These are phyloP conservation scores for Drosophila lini DNA, from an alignment of 1,140 invertebrate genomes.

Conservation along the genomic window DNA sequence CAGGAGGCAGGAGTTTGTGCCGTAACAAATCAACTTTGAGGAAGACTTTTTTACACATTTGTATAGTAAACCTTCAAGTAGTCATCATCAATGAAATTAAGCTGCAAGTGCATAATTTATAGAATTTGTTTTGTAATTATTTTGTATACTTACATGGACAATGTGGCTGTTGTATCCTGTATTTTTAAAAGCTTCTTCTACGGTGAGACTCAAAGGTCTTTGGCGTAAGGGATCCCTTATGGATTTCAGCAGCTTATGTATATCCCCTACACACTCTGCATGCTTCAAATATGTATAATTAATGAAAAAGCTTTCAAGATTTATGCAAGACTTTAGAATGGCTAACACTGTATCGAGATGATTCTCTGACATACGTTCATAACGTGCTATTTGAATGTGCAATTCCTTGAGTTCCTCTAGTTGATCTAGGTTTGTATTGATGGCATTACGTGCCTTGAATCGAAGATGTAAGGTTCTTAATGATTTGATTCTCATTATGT, in stretches of 20 bases:
- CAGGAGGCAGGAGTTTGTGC: slow-evolving; percentile 10
- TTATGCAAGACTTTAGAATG: neutral
- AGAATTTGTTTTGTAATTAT: neutral
- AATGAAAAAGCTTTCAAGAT: neutral
- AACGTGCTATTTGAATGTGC: neutral
- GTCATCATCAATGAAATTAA: neutral
- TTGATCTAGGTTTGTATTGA: neutral
- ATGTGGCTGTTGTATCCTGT: rapidly evolving
- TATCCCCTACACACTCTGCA: neutral
- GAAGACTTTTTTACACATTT: slow-evolving; percentile 4
- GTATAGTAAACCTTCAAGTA: neutral
- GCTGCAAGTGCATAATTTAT: neutral
- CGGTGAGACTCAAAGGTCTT: neutral
- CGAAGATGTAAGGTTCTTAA: neutral
- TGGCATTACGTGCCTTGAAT: neutral
- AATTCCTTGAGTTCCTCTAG: neutral
- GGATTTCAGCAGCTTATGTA: neutral
- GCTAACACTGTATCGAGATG: neutral
- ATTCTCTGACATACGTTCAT: neutral
- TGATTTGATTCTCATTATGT: slow-evolving; percentile 7
- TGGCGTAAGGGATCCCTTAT: neutral
- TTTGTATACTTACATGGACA: neutral
- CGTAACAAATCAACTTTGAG: slow-evolving; percentile 15
- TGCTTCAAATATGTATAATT: too few relatives aligned
- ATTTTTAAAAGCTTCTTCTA: neutral